A percentile compares a stretch with the other conserved stretches of the same genome.
phyloP scores from a whole-genome alignment of 2,888 invertebrate genomes.

The Dryobotodes eremita region DNA sequence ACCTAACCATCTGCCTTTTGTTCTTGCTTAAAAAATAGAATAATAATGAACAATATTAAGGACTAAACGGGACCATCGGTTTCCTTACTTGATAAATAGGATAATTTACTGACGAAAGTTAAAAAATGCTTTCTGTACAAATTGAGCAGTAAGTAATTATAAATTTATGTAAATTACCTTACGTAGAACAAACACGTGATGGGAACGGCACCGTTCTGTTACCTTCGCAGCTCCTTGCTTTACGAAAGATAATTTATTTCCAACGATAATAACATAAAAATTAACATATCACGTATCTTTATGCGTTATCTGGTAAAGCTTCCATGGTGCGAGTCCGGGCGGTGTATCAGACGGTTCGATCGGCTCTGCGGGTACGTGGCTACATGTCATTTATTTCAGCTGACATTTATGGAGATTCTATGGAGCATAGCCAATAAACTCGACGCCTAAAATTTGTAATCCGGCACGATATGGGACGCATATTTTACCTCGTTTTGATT shows the following conservation, averaged over 20 bases:
- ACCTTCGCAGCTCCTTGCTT: constrained; percentile 12
- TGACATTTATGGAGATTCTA: constrained; percentile 87
- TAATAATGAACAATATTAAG: constrained; percentile 81
- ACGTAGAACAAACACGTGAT: constrained; percentile 47
- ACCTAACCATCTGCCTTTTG: constrained; percentile 82
- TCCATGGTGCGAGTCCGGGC: constrained; percentile 60
- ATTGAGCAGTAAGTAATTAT: constrained; percentile 43
- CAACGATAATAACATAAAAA: constrained; percentile 77
- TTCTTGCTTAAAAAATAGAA: constrained; percentile 88
- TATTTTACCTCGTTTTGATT: constrained; percentile 73
- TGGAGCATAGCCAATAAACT: constrained; percentile 81
- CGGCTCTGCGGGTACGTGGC: constrained; percentile 66
- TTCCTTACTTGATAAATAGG: constrained; percentile 67
- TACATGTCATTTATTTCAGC: constrained; percentile 82
- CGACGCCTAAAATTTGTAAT: constrained; percentile 78
- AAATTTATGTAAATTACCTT: constrained; percentile 51
- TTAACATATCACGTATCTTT: constrained; percentile 82
- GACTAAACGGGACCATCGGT: constrained; percentile 72
- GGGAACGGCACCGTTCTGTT: constrained; percentile 10
- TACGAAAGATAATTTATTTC: constrained; percentile 74
- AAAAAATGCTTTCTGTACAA: constrained; percentile 39
- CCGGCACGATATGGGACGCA: constrained; percentile 70
- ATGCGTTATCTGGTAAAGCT: constrained; percentile 73
- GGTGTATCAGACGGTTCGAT: constrained; percentile 71
- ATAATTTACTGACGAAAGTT: constrained; percentile 55